Conservation (phyloP, 2,113 vertebrate genomes). For the Tetrax tetrax region DNA sequence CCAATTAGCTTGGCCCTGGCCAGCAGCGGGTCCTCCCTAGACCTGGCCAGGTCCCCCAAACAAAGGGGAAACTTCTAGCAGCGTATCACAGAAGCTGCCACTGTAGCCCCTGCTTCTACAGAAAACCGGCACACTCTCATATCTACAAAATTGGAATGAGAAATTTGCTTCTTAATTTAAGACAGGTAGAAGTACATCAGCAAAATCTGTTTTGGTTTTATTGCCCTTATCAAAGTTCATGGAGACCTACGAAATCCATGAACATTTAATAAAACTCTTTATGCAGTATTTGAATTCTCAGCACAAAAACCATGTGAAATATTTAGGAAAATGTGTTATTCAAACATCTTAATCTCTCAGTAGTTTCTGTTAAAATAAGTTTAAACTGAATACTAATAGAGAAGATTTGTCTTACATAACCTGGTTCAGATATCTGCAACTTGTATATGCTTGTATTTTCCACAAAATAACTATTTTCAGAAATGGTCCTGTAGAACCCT, state of each 20-base stretch:
- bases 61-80: too few species aligned
- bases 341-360: background rate
- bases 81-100: too few species aligned
- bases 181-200: background rate
- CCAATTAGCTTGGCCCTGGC: too few species aligned
- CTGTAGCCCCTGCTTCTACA: too few species aligned
- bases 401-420: background rate
- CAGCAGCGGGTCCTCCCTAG: too few species aligned
- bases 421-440: background rate
- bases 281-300: background rate
- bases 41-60: too few species aligned
- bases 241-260: background rate
- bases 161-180: background rate
- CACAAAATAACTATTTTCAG: background rate
- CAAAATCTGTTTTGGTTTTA: background rate
- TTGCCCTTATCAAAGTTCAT: background rate
- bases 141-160: background rate
- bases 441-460: background rate
- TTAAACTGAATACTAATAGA: background rate
- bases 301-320: background rate
- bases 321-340: background rate
- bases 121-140: too few species aligned
- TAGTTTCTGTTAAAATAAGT: background rate
- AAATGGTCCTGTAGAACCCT: background rate
- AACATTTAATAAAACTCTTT: background rate